Conservation (phyloP, 2,113 vertebrate genomes). For the Chaetodon auriga region DNA sequence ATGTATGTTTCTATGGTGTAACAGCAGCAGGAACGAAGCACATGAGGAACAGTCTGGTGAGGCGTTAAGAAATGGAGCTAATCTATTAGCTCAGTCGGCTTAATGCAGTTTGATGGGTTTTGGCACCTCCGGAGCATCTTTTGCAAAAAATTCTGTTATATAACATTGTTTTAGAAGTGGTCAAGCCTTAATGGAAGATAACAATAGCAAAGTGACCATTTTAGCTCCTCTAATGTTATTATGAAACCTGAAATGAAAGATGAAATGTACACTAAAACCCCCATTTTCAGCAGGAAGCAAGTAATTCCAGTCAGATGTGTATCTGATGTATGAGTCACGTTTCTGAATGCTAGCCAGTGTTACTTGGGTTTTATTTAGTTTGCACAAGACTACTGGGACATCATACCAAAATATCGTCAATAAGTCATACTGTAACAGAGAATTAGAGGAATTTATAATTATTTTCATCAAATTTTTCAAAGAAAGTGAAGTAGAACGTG, state of each 20-base stretch:
- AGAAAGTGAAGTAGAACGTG: neutral
- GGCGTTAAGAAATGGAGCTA: neutral
- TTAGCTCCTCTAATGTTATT: neutral
- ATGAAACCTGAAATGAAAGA: neutral
- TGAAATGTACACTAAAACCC: neutral
- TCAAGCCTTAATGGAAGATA: neutral
- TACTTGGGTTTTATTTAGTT: neutral
- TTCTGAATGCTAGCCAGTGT: conserved; percentile 2
- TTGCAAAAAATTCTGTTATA: neutral
- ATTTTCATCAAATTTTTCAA: conserved; percentile 30
- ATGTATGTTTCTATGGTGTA: conserved; percentile 38
- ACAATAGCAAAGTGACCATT: neutral
- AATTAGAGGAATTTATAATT: conserved; percentile 16
- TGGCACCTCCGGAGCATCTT: neutral
- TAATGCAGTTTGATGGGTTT: neutral
- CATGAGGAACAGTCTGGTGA: neutral
- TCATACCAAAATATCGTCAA: conserved; percentile 21
- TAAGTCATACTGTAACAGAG: conserved; percentile 15
- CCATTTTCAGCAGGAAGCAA: neutral
- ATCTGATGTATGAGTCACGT: neutral
- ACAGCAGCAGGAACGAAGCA: conserved; percentile 27
- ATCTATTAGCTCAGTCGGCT: neutral
- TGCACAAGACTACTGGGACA: neutral
- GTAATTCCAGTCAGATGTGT: neutral
- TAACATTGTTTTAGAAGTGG: conserved; percentile 1